Conservation (phyloP, 1,140 invertebrate genomes). For the Cherax destructor region DNA sequence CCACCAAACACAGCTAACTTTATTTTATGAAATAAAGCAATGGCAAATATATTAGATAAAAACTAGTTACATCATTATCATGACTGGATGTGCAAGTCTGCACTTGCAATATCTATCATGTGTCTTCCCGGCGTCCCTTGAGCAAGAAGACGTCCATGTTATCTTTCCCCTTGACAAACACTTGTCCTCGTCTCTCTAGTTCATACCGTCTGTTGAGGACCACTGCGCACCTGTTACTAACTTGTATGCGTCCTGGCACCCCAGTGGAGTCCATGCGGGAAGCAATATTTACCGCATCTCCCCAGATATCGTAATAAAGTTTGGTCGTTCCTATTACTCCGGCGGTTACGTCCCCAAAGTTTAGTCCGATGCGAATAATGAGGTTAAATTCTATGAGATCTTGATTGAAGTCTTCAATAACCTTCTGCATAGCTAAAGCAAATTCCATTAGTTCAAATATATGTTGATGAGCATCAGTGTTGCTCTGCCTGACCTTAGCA, state of each 20-base stretch:
- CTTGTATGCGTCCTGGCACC: slow-evolving; percentile 89
- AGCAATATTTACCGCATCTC: slow-evolving; percentile 97
- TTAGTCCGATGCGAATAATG: slow-evolving; percentile 85
- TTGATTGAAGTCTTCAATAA: slow-evolving; percentile 91
- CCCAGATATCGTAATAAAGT: slow-evolving; percentile 98
- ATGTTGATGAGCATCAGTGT: slow-evolving; percentile 84
- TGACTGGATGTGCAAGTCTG: background rate
- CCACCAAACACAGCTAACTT: slow-evolving; percentile 16
- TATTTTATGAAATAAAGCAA: background rate
- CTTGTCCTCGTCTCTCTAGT: slow-evolving; percentile 88
- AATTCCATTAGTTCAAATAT: slow-evolving; percentile 92
- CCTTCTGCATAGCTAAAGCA: slow-evolving; percentile 89
- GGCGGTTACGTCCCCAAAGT: slow-evolving; percentile 91
- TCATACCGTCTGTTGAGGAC: slow-evolving; percentile 82
- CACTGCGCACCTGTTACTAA: slow-evolving; percentile 84
- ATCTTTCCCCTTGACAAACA: slow-evolving; percentile 97
- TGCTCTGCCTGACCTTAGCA: slow-evolving; percentile 79
- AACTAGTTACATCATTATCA: background rate
- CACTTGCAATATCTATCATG: background rate
- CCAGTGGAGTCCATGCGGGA: slow-evolving; percentile 96
- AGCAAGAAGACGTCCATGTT: slow-evolving; percentile 92
- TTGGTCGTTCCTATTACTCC: slow-evolving; percentile 98
- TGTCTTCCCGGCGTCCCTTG: slow-evolving; percentile 60
- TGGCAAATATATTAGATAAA: background rate
- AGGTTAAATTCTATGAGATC: slow-evolving; percentile 92